phyloP scores from a whole-genome alignment of 2,113 vertebrate genomes.

The Lethenteron reissneri region DNA sequence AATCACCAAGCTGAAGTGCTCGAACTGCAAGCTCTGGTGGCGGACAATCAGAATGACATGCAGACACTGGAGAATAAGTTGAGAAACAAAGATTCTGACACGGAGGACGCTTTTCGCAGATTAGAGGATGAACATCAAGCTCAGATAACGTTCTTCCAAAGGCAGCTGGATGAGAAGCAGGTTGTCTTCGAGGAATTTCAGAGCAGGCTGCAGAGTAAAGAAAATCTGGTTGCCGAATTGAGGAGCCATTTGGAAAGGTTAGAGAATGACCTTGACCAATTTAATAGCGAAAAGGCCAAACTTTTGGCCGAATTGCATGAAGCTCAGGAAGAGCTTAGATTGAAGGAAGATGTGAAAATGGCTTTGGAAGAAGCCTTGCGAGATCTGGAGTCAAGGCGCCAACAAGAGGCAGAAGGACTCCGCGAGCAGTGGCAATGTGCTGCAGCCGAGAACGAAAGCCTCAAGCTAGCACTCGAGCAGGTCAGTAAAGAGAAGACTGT shows the following conservation, averaged over 20 bases:
- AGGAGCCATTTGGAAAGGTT: not conserved
- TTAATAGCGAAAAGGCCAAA: slow-evolving; percentile 1
- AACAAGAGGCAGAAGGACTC: too few relatives aligned
- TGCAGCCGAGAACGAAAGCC: slow-evolving; percentile 22
- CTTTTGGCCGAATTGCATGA: slow-evolving; percentile 2
- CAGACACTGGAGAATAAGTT: not conserved
- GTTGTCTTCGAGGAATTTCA: not conserved
- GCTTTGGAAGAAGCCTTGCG: not conserved
- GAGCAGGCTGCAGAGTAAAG: not conserved
- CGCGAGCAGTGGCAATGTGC: slow-evolving; percentile 23
- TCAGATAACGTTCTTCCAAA: not conserved
- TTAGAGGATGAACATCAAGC: not conserved
- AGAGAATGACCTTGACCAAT: not conserved
- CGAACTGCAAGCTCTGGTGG: too few relatives aligned
- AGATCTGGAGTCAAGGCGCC: not conserved
- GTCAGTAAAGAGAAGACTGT: not conserved
- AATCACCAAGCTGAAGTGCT: too few relatives aligned
- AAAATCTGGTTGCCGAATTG: not conserved
- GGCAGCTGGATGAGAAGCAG: slow-evolving; percentile 4
- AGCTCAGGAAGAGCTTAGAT: not conserved
- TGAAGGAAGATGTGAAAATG: not conserved
- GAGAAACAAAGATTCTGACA: not conserved
- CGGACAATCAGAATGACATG: not conserved
- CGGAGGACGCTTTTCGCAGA: not conserved
- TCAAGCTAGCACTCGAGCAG: slow-evolving; percentile 37